A percentile compares a stretch with the other conserved stretches of the same genome.
Conservation (phyloP, 2,888 invertebrate species). For the Troglohyphantes excavatus region DNA sequence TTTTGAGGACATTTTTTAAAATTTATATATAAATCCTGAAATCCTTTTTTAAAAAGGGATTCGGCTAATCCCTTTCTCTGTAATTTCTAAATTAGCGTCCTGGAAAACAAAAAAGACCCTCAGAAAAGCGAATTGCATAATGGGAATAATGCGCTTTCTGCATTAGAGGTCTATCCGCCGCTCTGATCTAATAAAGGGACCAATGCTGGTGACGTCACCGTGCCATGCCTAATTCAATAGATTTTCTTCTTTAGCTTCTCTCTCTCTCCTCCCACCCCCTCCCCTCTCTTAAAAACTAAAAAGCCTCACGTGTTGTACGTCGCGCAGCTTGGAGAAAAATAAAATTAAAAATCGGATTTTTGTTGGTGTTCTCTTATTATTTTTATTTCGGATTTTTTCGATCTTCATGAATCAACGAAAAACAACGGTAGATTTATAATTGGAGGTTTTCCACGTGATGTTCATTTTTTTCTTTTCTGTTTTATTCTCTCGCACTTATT, state of each 20-base stretch:
- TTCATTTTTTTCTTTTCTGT: too few species aligned
- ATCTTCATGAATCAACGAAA: background rate
- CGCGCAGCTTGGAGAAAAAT: background rate
- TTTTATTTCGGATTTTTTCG: background rate
- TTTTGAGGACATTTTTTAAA: slow-evolving; percentile 11
- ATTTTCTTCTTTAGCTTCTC: slow-evolving; percentile 16
- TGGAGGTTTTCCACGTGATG: background rate
- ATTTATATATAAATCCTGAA: background rate
- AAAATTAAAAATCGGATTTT: slow-evolving; percentile 14
- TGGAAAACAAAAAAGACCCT: slow-evolving; percentile 48
- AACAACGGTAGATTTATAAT: background rate
- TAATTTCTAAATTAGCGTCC: slow-evolving; percentile 72
- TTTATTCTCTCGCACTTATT: too few species aligned
- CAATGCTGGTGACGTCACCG: slow-evolving; percentile 64
- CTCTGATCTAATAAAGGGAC: slow-evolving; percentile 67
- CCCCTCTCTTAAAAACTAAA: background rate
- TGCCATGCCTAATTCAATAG: slow-evolving; percentile 60
- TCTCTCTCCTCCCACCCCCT: too few species aligned
- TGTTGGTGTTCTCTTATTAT: background rate
- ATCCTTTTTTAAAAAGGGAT: slow-evolving; percentile 11
- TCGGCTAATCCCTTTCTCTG: slow-evolving; percentile 66
- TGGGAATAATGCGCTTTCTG: slow-evolving; percentile 67
- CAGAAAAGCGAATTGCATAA: slow-evolving; percentile 36
- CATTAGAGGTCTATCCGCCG: slow-evolving; percentile 49
- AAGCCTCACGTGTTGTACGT: background rate